A percentile compares a stretch with the other conserved stretches of the same genome.
Conservation (phyloP, 2,113 vertebrate species). For the Enhydra lutris region DNA sequence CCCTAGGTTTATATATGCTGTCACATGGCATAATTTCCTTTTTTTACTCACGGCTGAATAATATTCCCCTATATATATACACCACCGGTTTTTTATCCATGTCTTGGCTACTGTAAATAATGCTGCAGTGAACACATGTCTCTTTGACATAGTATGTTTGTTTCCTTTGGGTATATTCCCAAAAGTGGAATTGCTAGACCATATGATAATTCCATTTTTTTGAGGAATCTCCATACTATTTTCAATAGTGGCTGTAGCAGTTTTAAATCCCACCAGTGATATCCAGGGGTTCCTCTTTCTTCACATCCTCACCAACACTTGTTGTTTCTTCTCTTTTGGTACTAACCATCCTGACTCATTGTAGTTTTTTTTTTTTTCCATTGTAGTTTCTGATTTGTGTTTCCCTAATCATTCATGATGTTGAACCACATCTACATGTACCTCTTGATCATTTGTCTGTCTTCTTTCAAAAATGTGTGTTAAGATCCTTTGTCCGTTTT, state of each 20-base stretch:
- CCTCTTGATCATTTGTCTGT: not conserved
- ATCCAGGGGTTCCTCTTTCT: not conserved
- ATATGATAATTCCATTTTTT: not conserved
- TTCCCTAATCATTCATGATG: not conserved
- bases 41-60: not conserved
- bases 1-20: not conserved
- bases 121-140: not conserved
- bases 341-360: not conserved
- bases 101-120: not conserved
- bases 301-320: not conserved
- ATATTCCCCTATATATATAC: not conserved
- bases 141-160: not conserved
- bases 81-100: not conserved
- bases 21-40: not conserved
- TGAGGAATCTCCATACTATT: not conserved
- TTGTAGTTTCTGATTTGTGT: not conserved
- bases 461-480: not conserved
- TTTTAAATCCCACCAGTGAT: not conserved
- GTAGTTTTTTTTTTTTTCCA: not conserved
- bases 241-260: not conserved
- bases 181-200: not conserved
- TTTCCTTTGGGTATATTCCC: not conserved
- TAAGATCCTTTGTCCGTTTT: not conserved
- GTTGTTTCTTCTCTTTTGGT: not conserved
- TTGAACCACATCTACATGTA: not conserved